Evolutionary conservation across 2,888 invertebrate species (phyloP).

Genomic region (Aspidiotus rigidus): DNA sequence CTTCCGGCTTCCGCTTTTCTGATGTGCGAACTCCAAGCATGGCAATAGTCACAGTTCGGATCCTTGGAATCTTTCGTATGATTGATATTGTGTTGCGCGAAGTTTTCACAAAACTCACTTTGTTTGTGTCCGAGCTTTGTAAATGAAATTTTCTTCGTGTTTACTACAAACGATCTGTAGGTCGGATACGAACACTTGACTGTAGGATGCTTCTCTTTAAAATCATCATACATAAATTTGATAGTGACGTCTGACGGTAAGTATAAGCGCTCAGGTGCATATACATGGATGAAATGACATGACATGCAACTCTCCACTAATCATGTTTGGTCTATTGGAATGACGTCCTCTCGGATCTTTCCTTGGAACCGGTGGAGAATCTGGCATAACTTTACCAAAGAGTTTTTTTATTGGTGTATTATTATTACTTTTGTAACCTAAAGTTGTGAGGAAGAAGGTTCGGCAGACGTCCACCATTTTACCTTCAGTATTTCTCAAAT

Average conservation of each 20-base stretch:
- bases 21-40: neutral
- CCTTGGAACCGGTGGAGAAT: neutral
- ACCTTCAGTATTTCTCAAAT: neutral
- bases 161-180: constrained; percentile 23
- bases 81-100: constrained; percentile 28
- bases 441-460: constrained; percentile 25
- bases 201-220: neutral
- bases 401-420: no score
- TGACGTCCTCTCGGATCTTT: neutral
- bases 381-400: neutral
- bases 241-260: neutral
- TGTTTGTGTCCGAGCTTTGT: constrained; percentile 37
- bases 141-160: constrained; percentile 37
- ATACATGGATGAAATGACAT: neutral
- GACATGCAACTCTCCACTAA: neutral
- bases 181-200: neutral
- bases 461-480: constrained; percentile 18
- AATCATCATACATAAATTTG: neutral
- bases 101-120: constrained; percentile 37
- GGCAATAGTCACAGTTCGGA: neutral
- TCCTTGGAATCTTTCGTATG: neutral
- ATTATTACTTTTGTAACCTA: constrained; percentile 25
- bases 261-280: neutral
- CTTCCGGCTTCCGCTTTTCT: constrained; percentile 1
- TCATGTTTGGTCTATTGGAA: neutral